phyloP scores from a whole-genome alignment of 2,888 invertebrate species.

The Sesia apiformis region DNA sequence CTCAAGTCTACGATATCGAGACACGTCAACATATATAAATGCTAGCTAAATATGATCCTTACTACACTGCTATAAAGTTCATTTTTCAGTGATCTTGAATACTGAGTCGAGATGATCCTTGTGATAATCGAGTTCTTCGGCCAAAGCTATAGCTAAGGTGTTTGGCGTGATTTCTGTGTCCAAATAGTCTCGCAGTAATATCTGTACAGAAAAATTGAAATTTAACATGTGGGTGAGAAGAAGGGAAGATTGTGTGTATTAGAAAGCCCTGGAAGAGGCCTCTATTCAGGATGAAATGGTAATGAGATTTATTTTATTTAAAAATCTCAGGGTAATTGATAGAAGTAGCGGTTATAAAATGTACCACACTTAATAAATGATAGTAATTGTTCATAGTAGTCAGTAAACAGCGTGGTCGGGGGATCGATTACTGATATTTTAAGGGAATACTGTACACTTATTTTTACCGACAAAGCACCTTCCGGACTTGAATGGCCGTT shows the following conservation, averaged over 20 bases:
- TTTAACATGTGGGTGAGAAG: not conserved
- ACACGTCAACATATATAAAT: not conserved
- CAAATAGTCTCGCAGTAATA: conserved; percentile 85
- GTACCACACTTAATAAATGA: no score
- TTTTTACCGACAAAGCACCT: no score
- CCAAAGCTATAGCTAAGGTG: conserved; percentile 85
- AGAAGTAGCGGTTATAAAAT: no score
- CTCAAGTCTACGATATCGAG: no score
- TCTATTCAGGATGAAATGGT: not conserved
- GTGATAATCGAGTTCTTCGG: conserved; percentile 81
- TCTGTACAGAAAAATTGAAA: conserved; percentile 18
- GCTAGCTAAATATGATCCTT: not conserved
- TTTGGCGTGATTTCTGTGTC: conserved; percentile 83
- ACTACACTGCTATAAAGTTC: conserved; percentile 9
- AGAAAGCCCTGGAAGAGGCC: not conserved
- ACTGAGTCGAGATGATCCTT: conserved; percentile 60
- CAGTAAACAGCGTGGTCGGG: no score
- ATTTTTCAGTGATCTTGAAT: conserved; percentile 41
- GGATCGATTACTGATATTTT: no score
- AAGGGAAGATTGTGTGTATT: no score
- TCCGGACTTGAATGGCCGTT: no score
- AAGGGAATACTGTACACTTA: no score
- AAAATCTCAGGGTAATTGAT: no score
- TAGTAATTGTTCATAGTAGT: no score
- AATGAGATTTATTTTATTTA: no score